Base-by-base conservation (phyloP, 1,140 invertebrate species). In the Druon quercuslanigerum region DNA sequence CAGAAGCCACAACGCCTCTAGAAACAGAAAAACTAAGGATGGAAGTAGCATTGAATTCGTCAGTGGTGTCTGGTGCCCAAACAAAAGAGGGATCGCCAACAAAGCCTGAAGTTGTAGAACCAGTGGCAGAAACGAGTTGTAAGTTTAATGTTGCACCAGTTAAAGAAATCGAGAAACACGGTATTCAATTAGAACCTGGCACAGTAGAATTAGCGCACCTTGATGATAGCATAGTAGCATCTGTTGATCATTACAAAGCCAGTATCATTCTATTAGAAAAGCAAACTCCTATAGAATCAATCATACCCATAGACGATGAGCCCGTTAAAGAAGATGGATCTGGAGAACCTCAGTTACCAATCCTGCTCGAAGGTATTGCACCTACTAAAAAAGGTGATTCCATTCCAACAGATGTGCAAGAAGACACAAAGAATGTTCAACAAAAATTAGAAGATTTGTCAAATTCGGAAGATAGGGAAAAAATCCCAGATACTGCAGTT, bases 191-290 rank as follows among this genome's bases (percentile, higher is more conserved):
- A 91, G 88, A 87, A 83, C 83, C 79, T 80, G 85, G 88, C 90
- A 91, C 90, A 86, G 87, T 92, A 92, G 90, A 90, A 84, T 77
- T 91, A 91, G 89, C 86, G 89, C 90, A 91, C 89, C 66, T 83
- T 82, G 89, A 86, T 74, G 83, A 79, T 88, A 90, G 76, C 87
- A 91, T 88, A 80, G 83, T 91, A 90, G 88, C 88, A 75, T 73
- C 82, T 79, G 74, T 75, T 78, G 76, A 85, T 81, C 56, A 86
- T 82, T 77, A 86, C 86, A 74, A 85, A 80, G 77, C 54, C 72
- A 74, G 74, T 87, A 74, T 87, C 82, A 54, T 80, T 85, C 20
- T 86, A 70, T 83, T 86, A 86, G 84, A 84, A 20, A 57, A 84
- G 76, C 79, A 75, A 79, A 51, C 40, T 9, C 9, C 40, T 46